phyloP scores from a whole-genome alignment of 2,113 vertebrate species.

The Tupaia chinensis region DNA sequence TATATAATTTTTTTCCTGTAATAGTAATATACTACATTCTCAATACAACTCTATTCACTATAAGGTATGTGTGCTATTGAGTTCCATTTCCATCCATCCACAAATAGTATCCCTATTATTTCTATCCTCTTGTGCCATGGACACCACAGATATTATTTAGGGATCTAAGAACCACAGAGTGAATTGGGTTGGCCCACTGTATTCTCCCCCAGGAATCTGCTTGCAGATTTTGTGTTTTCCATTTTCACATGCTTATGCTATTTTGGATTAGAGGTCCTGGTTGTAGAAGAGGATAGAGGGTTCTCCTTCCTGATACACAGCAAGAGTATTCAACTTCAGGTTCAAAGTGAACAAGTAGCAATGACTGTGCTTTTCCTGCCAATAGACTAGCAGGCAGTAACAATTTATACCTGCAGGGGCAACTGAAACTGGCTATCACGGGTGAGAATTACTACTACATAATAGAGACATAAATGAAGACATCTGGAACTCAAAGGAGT shows the following conservation, averaged over 20 bases:
- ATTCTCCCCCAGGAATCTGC: neutral
- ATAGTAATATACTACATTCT: neutral
- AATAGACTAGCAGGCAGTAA: neutral
- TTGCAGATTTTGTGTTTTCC: neutral
- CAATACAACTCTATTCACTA: neutral
- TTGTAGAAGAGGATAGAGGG: neutral
- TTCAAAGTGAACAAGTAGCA: neutral
- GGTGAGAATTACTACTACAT: neutral
- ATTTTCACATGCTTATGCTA: neutral
- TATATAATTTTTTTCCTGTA: neutral
- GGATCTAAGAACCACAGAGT: neutral
- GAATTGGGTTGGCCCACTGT: neutral
- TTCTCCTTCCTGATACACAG: fast-evolving
- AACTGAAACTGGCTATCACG: neutral
- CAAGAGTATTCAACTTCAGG: neutral
- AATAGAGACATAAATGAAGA: neutral
- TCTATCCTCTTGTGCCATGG: neutral
- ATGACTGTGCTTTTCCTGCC: too few relatives aligned
- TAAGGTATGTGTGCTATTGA: neutral
- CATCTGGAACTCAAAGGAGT: neutral
- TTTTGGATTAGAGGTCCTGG: neutral
- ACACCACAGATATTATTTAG: too few relatives aligned
- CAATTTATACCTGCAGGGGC: neutral
- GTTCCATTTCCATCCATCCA: neutral
- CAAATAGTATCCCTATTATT: neutral